Evolutionary conservation across 1,140 invertebrate genomes (phyloP), one percentile per base, ranked within the genome.

Genomic region (Ceratosolen fusciceps): DNA sequence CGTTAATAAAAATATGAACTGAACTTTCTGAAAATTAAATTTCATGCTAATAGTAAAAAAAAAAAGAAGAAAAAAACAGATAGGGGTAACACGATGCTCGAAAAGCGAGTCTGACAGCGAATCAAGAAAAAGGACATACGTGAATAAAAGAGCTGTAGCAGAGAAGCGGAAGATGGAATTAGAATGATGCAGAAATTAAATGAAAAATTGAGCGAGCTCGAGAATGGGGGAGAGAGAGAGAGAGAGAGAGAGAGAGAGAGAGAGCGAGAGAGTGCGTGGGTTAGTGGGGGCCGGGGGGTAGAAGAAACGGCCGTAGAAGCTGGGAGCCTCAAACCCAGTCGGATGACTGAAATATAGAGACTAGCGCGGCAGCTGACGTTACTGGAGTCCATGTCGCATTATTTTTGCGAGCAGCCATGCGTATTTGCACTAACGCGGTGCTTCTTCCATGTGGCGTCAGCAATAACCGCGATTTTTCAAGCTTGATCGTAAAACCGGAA

Each of bases 361-460:
- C 29, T 1, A 65, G 70, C 7, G 81, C 71, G 84, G 79, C 81
- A 86, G 80, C 83, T 87, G 86, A 86, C 85, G 84, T 83, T 85
- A 87, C 83, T 83, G 71, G 81, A 65, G 80, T 81, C 83, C 83
- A 77, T 86, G 85, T 88, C 86, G 85, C 84, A 87, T 88, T 87
- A 87, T 87, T 87, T 86, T 86, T 84, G 84, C 80, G 86, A 74
- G 83, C 86, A 85, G 77, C 84, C 84, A 87, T 85, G 86, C 84
- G 85, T 80, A 74, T 81, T 80, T 80, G 83, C 82, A 83, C 83
- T 43, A 56, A 21, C 73, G 8, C 47, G 24, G 9, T 12, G n/a
- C 49, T 70, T 62, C 58, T 67, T 21, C 19, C 76, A 29, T 73
- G 83, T 81, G 60, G 76, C 82, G 82, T 88, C 87, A 86, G 87